Evolutionary conservation across 2,113 vertebrate genomes (phyloP).

Genomic region (Elanoides forficatus): DNA sequence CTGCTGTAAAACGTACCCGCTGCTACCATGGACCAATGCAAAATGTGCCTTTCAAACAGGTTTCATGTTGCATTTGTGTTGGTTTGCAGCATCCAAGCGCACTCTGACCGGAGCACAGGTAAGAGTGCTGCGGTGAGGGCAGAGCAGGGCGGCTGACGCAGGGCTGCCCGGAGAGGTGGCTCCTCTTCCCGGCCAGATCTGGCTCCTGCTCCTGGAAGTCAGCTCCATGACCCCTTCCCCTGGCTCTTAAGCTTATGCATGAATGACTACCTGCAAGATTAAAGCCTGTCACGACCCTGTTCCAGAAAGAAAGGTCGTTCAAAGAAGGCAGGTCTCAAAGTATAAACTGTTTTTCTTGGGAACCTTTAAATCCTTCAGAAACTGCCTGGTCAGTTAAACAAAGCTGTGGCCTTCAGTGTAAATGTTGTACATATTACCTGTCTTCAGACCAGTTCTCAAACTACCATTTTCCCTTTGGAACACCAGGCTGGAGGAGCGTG

Average conservation of each 20-base stretch:
- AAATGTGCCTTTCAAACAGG: neutral
- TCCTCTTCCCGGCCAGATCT: neutral
- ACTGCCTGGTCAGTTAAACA: rapidly evolving
- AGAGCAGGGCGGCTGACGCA: neutral
- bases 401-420: neutral
- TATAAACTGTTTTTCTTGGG: neutral
- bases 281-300: neutral
- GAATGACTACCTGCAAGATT: neutral
- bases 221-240: neutral
- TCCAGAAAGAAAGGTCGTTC: neutral
- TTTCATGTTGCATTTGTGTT: neutral
- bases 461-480: neutral
- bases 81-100: neutral
- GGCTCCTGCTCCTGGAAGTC: neutral
- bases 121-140: rapidly evolving
- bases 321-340: neutral
- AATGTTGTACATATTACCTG: rapidly evolving
- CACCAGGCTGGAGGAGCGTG: neutral
- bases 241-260: neutral
- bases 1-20: neutral
- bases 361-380: neutral
- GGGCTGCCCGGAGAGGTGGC: neutral
- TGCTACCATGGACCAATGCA: neutral
- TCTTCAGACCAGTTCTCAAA: neutral
- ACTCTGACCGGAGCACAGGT: rapidly evolving